Conservation (phyloP, 2,797 vertebrate genomes). For the Semotilus atromaculatus region DNA sequence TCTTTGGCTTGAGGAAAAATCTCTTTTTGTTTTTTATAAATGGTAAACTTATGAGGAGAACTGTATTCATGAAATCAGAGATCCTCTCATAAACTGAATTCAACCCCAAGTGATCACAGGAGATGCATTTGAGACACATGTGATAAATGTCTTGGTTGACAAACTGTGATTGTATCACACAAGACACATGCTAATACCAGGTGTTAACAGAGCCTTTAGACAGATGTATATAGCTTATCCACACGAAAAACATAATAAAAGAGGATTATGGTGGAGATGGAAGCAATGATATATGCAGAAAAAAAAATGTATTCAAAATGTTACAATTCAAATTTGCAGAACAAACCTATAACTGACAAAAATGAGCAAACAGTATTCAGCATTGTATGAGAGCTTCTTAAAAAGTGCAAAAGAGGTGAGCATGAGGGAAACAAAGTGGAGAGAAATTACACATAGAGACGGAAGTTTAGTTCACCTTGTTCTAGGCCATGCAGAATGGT, state of each 20-base stretch:
- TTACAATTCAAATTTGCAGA: neutral
- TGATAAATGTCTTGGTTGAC: neutral
- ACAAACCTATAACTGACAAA: neutral
- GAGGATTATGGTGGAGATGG: neutral
- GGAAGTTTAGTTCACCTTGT: conserved; percentile 50
- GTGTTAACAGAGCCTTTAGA: neutral
- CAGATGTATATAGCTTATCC: neutral
- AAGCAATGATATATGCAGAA: neutral
- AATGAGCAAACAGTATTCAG: neutral
- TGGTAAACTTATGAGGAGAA: neutral
- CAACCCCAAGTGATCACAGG: neutral
- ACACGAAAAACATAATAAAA: neutral
- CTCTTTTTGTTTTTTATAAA: neutral
- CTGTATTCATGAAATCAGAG: neutral
- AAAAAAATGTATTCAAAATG: too few species aligned
- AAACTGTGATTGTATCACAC: conserved; percentile 1
- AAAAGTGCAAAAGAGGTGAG: neutral
- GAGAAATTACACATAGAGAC: conserved; percentile 3
- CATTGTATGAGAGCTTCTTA: neutral
- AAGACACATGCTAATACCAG: neutral
- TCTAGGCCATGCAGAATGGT: conserved; percentile 17
- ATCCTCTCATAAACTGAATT: neutral
- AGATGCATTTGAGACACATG: neutral
- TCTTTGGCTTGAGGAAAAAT: neutral
- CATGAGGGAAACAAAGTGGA: neutral